Base-by-base conservation (phyloP, 2,888 invertebrate genomes). In the Drosophila demipolita region DNA sequence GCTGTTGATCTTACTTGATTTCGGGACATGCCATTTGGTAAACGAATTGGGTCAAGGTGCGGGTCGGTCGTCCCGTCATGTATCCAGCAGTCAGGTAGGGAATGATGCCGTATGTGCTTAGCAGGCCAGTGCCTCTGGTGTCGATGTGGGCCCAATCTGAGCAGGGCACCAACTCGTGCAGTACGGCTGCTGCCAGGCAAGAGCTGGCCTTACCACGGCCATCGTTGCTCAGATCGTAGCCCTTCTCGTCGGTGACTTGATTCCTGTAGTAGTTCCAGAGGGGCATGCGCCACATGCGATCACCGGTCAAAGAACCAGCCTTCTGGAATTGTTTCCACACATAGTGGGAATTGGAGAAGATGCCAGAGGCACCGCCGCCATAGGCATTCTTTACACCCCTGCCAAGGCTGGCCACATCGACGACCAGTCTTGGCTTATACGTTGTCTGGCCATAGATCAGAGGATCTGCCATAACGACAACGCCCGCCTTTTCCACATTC, bases 381-480 rank as follows among this genome's bases (percentile, higher is more conserved):
- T 95, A 91, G 0, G 95, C 94, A 23, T 94, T 93, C 67, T 91
- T 91, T 32, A 94, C 94, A 6, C 95, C 95, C 2, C 36, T 64
- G 0, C 91, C 91, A 52, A 93, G 87, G n/a, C 95, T 95, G 9
- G 95, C 95, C 67, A 95, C 92, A 81, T 95, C 95, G 20, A 95
- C 84, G 7, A 95, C 93, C 5, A 94, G 90, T 17, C 93, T 92
- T 0, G 95, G 94, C 53, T 94, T 94, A 73, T 94, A 94, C 91
- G 78, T 94, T 93, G 95, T 95, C 77, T 96, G 95, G 2, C 97
- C 96, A 92, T 97, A 97, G 48, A 95, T 94, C 53, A 98, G 92
- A 17, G 97, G 96, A 93, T 98, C 98, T 1, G 97, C 96, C 79
- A 98, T 93, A 11, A 96, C 94, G 8, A 98, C 94, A n/a, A 97